Conservation (phyloP, 2,797 vertebrate species). For the Podarcis siculus region DNA sequence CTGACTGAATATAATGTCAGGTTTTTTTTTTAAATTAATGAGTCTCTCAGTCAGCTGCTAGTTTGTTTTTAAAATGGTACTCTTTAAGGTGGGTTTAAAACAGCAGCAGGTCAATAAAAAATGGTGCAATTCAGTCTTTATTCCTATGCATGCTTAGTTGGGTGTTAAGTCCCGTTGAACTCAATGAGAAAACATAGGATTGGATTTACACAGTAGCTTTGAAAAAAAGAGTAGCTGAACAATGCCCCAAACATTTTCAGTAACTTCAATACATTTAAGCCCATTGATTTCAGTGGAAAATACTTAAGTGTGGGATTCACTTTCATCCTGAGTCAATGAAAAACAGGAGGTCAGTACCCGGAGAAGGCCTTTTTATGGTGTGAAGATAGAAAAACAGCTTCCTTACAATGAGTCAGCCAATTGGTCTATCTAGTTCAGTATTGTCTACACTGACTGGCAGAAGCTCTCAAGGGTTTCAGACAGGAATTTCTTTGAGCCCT, state of each 20-base stretch:
- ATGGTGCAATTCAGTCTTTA: not conserved
- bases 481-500: not conserved
- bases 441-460: too few relatives aligned
- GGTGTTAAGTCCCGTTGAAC: too few relatives aligned
- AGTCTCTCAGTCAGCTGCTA: too few relatives aligned
- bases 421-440: too few relatives aligned
- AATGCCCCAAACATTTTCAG: not conserved
- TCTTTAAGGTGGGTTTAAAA: not conserved
- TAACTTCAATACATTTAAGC: not conserved
- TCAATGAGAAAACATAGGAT: not conserved
- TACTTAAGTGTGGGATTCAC: not conserved
- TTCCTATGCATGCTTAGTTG: not conserved
- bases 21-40: not conserved
- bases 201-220: not conserved
- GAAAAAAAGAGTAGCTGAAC: not conserved
- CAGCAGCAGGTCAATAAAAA: not conserved
- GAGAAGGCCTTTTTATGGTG: not conserved
- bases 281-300: not conserved
- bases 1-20: not conserved
- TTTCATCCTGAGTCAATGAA: not conserved
- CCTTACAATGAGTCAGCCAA: too few relatives aligned
- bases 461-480: too few relatives aligned
- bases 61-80: not conserved
- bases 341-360: not conserved
- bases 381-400: not conserved